These are phyloP conservation scores for Coryphaenoides rupestris DNA, from an alignment of 2,113 vertebrate species.

Conservation along the genomic window DNA sequence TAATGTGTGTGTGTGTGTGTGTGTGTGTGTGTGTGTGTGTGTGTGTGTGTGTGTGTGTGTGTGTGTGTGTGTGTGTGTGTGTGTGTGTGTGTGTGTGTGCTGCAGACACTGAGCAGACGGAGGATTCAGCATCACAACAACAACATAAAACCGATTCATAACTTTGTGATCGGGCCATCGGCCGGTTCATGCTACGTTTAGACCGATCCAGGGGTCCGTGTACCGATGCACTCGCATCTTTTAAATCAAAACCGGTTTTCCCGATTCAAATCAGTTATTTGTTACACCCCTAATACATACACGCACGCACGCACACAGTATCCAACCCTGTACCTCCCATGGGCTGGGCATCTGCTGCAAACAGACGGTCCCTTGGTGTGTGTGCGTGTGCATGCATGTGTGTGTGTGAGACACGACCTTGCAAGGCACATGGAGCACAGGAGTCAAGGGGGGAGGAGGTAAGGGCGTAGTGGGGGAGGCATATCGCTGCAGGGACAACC, in stretches of 20 bases:
- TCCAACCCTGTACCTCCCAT: slow-evolving; percentile 32
- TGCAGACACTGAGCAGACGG: no score
- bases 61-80: neutral
- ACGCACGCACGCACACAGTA: no score
- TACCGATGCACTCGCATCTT: no score
- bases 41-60: slow-evolving; percentile 12
- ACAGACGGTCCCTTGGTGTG: slow-evolving; percentile 61
- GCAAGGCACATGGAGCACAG: slow-evolving; percentile 37
- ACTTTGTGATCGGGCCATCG: no score
- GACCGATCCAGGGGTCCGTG: no score
- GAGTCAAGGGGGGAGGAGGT: slow-evolving; percentile 9
- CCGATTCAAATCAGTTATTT: no score
- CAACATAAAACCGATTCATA: no score
- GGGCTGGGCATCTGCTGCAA: slow-evolving; percentile 61
- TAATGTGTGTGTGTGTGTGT: slow-evolving; percentile 16
- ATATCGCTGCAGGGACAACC: no score
- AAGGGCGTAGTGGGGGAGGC: neutral
- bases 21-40: slow-evolving; percentile 11
- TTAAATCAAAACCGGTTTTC: no score
- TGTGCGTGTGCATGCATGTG: neutral
- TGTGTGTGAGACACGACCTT: slow-evolving; percentile 34
- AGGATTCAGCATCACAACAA: no score
- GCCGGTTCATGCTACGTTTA: no score
- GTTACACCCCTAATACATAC: no score
- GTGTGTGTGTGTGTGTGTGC: neutral